Conservation (phyloP, 2,113 vertebrate genomes). For the Apaloderma vittatum region DNA sequence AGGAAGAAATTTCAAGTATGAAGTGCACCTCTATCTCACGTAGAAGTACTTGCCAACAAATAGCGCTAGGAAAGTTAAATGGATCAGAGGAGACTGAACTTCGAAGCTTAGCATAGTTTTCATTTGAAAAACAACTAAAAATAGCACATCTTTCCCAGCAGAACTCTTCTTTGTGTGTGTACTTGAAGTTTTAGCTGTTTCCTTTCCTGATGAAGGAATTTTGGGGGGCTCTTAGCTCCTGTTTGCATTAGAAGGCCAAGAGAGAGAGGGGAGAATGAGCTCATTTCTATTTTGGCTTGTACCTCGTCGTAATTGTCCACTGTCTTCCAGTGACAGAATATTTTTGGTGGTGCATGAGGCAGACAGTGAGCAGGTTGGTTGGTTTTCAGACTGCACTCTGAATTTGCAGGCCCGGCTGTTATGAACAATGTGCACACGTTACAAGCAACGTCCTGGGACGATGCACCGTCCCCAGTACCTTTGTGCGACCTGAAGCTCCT, state of each 20-base stretch:
- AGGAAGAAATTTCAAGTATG: not conserved
- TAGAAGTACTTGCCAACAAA: not conserved
- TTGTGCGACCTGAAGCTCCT: not conserved
- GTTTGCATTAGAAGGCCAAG: not conserved
- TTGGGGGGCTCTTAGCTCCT: not conserved
- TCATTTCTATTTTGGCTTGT: constrained; percentile 17
- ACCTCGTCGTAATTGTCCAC: not conserved
- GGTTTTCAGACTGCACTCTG: not conserved
- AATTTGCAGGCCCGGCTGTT: not conserved
- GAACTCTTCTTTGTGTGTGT: constrained; percentile 14
- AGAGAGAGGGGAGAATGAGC: not conserved
- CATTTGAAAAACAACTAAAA: constrained; percentile 37
- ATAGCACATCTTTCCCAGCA: constrained; percentile 34
- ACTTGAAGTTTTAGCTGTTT: constrained; percentile 8
- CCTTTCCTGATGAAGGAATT: not conserved
- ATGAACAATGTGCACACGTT: not conserved
- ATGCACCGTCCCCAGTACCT: rapidly evolving
- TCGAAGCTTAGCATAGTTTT: constrained; percentile 15
- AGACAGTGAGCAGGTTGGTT: not conserved
- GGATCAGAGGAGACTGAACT: not conserved
- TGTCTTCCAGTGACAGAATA: not conserved
- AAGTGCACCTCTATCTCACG: not conserved
- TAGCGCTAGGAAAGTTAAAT: not conserved
- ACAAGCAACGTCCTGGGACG: not conserved
- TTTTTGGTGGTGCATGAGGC: not conserved